Conservation (phyloP, 2,888 invertebrate species). For the Drosophila atroscutellata region DNA sequence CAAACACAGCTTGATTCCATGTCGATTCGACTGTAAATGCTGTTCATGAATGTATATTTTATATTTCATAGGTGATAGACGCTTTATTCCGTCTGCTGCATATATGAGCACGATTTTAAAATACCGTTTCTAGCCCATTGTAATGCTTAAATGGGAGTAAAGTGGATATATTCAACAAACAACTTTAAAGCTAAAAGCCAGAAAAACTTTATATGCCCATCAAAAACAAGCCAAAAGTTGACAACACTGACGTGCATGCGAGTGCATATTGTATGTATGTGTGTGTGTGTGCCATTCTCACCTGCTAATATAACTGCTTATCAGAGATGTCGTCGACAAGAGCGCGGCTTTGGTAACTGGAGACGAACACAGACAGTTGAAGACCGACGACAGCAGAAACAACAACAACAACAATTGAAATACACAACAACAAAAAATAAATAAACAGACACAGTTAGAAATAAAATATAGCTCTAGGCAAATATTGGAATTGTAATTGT, state of each 20-base stretch:
- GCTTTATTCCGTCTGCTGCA: background rate
- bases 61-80: background rate
- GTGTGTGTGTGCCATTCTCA: conserved; percentile 39
- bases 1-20: background rate
- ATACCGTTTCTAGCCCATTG: background rate
- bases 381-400: conserved; percentile 10
- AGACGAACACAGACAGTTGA: conserved; percentile 41
- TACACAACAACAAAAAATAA: conserved; percentile 1
- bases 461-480: conserved; percentile 18
- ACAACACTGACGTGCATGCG: conserved; percentile 11
- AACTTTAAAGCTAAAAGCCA: background rate
- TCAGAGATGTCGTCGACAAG: conserved; percentile 56
- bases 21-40: background rate
- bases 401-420: conserved; percentile 27
- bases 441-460: background rate
- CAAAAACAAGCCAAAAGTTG: background rate
- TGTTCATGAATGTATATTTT: background rate
- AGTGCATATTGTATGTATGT: conserved; percentile 1
- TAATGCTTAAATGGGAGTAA: background rate
- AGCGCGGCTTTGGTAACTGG: conserved; percentile 65
- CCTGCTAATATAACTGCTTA: conserved; percentile 62
- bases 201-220: background rate
- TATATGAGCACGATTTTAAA: background rate
- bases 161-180: background rate
- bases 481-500: conserved; percentile 39